These are phyloP conservation scores for Pterois miles DNA, from an alignment of 2,797 vertebrate genomes.

Conservation along the genomic window DNA sequence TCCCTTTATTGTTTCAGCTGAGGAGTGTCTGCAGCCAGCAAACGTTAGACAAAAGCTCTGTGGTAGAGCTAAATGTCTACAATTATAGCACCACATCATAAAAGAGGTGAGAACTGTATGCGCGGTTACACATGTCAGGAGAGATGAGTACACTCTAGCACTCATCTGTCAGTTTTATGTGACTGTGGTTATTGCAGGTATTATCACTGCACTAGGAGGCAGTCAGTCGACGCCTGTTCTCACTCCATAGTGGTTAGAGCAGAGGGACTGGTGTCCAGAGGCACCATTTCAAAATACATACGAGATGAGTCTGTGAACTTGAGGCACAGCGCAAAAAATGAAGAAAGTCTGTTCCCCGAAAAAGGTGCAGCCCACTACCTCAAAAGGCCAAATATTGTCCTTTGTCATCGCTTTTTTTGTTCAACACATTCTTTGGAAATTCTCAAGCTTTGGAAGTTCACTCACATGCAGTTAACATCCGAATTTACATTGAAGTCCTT, in stretches of 20 bases:
- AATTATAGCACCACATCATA: constrained; percentile 64
- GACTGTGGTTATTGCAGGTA: constrained; percentile 57
- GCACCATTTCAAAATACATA: constrained; percentile 32
- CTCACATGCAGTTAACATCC: constrained; percentile 1
- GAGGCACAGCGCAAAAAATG: constrained; percentile 4
- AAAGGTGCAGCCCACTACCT: constrained; percentile 9
- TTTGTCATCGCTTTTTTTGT: constrained; percentile 15
- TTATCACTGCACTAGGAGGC: constrained; percentile 52
- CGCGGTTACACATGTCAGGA: constrained; percentile 59
- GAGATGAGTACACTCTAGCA: constrained; percentile 57
- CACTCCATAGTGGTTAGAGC: constrained; percentile 47
- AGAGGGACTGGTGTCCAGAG: constrained; percentile 31
- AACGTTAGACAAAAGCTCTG: constrained; percentile 61
- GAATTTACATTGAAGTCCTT: constrained; percentile 11
- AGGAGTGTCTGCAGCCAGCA: constrained; percentile 56
- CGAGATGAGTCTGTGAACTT: constrained; percentile 27
- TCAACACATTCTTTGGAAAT: neutral
- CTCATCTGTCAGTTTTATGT: constrained; percentile 63
- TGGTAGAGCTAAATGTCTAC: constrained; percentile 64
- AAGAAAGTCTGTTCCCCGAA: constrained; percentile 27
- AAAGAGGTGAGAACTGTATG: constrained; percentile 46
- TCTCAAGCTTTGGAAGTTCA: neutral
- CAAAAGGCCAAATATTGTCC: constrained; percentile 23
- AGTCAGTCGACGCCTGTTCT: constrained; percentile 53
- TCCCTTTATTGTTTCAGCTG: constrained; percentile 79